Conservation (phyloP, 2,113 vertebrate species). For the Rhinichthys klamathensis region DNA sequence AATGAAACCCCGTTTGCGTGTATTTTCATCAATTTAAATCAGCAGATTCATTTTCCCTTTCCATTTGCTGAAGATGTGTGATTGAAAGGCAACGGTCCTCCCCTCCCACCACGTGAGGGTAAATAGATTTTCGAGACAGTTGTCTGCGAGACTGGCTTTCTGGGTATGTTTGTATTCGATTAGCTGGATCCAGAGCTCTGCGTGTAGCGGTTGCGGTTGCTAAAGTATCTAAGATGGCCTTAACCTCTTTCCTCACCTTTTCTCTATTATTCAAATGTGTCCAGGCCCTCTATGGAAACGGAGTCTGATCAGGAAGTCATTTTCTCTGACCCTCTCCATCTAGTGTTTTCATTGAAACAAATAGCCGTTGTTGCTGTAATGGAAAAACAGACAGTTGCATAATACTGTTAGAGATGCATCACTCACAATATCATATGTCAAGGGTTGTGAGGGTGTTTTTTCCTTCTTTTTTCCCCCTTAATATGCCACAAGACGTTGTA, state of each 20-base stretch:
- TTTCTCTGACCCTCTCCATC: constrained; percentile 24
- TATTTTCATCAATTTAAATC: constrained; percentile 59
- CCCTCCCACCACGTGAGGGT: constrained; percentile 27
- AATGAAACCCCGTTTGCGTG: constrained; percentile 49
- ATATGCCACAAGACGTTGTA: not conserved
- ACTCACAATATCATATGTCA: constrained; percentile 30
- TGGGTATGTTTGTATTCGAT: constrained; percentile 42
- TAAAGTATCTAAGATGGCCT: constrained; percentile 4
- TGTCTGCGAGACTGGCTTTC: constrained; percentile 28
- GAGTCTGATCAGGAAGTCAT: constrained; percentile 24
- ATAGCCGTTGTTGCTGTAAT: constrained; percentile 21
- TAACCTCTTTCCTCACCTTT: constrained; percentile 2
- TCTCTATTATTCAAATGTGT: constrained; percentile 26
- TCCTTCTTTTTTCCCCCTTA: not conserved
- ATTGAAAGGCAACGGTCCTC: constrained; percentile 45
- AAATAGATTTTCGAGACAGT: constrained; percentile 47
- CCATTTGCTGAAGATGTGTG: constrained; percentile 52
- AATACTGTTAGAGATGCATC: constrained; percentile 19
- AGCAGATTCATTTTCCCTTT: constrained; percentile 55
- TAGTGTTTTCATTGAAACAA: constrained; percentile 28
- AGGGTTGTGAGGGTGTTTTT: not conserved
- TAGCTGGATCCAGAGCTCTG: constrained; percentile 22
- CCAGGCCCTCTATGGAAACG: constrained; percentile 9
- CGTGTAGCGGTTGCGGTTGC: constrained; percentile 1
- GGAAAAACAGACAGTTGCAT: constrained; percentile 2